These are phyloP conservation scores for Phataginus tetradactyla DNA, from an alignment of 2,797 vertebrate genomes.

Conservation along the genomic window DNA sequence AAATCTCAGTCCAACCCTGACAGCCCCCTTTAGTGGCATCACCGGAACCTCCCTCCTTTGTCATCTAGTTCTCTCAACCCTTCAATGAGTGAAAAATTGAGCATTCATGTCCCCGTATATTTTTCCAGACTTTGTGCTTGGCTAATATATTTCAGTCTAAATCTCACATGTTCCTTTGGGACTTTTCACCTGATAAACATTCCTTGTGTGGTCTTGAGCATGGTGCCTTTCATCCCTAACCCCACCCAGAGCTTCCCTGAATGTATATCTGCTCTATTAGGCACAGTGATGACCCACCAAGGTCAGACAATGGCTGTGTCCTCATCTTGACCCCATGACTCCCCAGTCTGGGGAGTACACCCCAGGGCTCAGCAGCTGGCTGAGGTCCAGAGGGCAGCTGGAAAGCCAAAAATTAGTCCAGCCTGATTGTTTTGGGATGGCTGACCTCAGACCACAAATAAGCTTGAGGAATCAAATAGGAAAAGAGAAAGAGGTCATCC, in stretches of 20 bases:
- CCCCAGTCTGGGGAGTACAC: not conserved
- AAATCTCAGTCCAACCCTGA: not conserved
- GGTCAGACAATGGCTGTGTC: not conserved
- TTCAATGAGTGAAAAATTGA: not conserved
- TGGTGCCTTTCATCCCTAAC: too few species aligned
- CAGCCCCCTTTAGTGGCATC: not conserved
- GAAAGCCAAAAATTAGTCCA: not conserved
- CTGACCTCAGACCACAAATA: not conserved
- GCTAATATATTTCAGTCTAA: not conserved
- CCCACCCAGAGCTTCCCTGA: not conserved
- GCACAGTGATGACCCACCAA: not conserved
- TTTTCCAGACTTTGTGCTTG: slow-evolving; percentile 2
- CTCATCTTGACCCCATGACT: not conserved
- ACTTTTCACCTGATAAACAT: slow-evolving; percentile 1
- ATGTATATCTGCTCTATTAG: not conserved
- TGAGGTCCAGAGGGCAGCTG: not conserved
- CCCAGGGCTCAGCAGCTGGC: not conserved
- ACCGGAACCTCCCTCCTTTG: not conserved
- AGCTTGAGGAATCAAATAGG: not conserved
- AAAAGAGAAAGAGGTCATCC: not conserved
- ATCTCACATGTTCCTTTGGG: not conserved
- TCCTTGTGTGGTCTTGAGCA: not conserved
- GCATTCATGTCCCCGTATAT: not conserved
- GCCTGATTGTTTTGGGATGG: not conserved
- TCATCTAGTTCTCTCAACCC: not conserved